Evolutionary conservation across 2,113 vertebrate species (phyloP).

Genomic region (Benitochromis conjunctus): DNA sequence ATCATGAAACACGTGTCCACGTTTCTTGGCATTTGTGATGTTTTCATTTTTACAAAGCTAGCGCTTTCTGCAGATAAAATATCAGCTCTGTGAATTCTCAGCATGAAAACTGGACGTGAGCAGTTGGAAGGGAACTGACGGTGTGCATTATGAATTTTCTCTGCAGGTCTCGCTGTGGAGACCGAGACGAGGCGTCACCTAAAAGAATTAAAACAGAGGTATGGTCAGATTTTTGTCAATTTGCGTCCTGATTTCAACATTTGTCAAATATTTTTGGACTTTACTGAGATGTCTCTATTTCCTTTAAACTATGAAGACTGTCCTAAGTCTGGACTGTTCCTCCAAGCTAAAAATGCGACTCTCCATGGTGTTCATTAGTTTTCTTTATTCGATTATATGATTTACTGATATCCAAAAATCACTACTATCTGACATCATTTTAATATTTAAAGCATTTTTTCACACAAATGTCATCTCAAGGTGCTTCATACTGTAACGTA

Average conservation of each 20-base stretch:
- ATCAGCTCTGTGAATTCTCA: not conserved
- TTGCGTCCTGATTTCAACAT: not conserved
- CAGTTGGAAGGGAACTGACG: not conserved
- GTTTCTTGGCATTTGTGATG: not conserved
- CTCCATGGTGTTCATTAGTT: not conserved
- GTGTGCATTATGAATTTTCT: not conserved
- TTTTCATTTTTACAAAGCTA: not conserved
- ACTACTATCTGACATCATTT: not conserved
- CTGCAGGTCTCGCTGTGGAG: constrained; percentile 87
- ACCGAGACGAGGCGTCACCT: constrained; percentile 90
- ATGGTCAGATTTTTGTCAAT: not conserved
- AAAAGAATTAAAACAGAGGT: constrained; percentile 97
- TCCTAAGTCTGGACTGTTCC: not conserved
- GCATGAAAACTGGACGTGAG: not conserved
- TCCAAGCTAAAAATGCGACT: not conserved
- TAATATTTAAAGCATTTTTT: not conserved
- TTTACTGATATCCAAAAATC: not conserved
- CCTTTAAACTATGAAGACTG: not conserved
- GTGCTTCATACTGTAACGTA: not conserved
- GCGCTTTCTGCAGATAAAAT: not conserved
- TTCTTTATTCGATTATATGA: not conserved
- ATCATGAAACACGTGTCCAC: not conserved
- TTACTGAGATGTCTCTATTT: not conserved
- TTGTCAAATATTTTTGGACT: not conserved
- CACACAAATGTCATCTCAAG: not conserved